Base-by-base conservation (phyloP, 2,113 vertebrate species). In the Todiramphus saurophagus region DNA sequence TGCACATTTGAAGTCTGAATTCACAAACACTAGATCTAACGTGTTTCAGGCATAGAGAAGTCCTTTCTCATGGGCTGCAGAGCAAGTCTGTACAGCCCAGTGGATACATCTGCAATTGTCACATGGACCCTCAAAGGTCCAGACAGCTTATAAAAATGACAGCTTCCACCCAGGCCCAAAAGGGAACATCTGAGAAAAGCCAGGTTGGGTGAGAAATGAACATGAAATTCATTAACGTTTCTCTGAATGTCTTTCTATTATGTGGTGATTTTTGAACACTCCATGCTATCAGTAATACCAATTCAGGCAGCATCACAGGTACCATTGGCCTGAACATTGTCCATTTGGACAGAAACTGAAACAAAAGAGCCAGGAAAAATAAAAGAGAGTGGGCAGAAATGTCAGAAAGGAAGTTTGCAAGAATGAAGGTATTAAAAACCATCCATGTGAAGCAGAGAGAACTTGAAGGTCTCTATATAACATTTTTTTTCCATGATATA, bases 401-500 rank as follows among this genome's bases (percentile, higher is more conserved):
- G 5, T 9, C 39, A 93, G 70, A 72, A 15, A 13, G 2, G 4
- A 24, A 44, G 24, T 24, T 53, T 83, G 14, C 9, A 30, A 11
- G 6, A 73, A 66, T 6, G 16, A 56, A 68, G 27, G 5, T 1
- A 0, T 4, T 7, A 30, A 72, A 50, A 94, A 39, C 13, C 11
- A 72, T 1, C 5, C 19, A 27, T 0, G 0, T 8, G 19, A 76
- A 53, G 35, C 35, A 69, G 16, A 83, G 83, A 0, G 0, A 87
- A 17, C 1, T 0, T 23, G 18, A 37, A 82, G 11, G 14, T 70
- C 78, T 85, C 5, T 16, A 18, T 55, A 3, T 3, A 63, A 43
- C 1, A 15, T 53, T 92, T 82, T 80, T 39, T 51, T 51, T 43
- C 44, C 19, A 50, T 53, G 0, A 46, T 13, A 51, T 5, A 33